Base-by-base conservation (phyloP, 1,140 invertebrate genomes). In the Drosophila elegans region DNA sequence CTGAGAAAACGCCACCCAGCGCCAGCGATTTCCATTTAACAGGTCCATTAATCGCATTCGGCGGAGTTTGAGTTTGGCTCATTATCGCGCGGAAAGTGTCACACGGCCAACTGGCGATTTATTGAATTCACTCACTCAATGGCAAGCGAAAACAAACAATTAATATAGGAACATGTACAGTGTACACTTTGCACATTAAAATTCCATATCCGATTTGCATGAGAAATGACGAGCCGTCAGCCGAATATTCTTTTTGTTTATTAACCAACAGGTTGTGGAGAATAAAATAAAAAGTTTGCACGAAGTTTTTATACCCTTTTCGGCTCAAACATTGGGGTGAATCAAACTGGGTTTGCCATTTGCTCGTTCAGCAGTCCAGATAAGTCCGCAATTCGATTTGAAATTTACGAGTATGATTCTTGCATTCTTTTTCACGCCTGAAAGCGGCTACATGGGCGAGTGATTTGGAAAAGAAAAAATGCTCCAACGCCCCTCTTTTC, bases 1-100 rank as follows among this genome's bases (percentile, higher is more conserved):
- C 46, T 71, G 51, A 45, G 67, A 49, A 32, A 46, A 27, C 9
- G 66, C 34, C 63, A 39, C 13, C 48, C 74, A 63, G 38, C 7
- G 64, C 48, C 74, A 63, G 38, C 7, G 64, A 74, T 64, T 86
- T 67, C 59, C 62, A 69, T 81, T 66, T 52, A 75, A 67, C 64
- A 64, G 71, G 60, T 68, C 54, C 79, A 86, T 89, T 83, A 88
- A 88, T 88, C 79, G 80, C 67, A 66, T 80, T 89, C 67, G 72
- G 77, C 59, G 73, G 64, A 68, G 64, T 66, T 80, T 73, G 76
- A 66, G 46, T 66, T 76, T 69, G 72, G 64, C 76, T 66, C 78
- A 83, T 88, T 88, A 88, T 88, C 83, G 61, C 61, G 44, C 53
- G 29, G 21, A 84, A 89, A 89, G 41, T 88, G 83, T 88, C 84